Evolutionary conservation across 2,113 vertebrate species (phyloP).

Genomic region (Brachirus orientalis): DNA sequence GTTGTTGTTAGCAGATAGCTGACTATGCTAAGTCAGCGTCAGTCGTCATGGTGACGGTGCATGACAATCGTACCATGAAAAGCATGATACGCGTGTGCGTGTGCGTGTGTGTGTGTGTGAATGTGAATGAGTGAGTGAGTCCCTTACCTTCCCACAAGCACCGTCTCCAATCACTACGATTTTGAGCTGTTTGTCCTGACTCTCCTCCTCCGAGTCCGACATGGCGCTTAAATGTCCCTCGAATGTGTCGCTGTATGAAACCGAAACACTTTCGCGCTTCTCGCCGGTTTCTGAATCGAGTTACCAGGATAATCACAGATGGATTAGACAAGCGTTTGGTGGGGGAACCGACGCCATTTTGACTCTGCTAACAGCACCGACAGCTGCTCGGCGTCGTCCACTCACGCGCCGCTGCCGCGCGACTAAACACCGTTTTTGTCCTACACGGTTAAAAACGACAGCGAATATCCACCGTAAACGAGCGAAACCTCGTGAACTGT

Average conservation of each 20-base stretch:
- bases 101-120: background rate
- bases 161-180: slow-evolving; percentile 95
- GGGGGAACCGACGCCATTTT: slow-evolving; percentile 86
- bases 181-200: slow-evolving; percentile 94
- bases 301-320: slow-evolving; percentile 53
- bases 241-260: background rate
- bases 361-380: slow-evolving; percentile 5
- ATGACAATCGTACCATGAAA: background rate
- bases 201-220: slow-evolving; percentile 98
- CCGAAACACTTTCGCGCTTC: background rate
- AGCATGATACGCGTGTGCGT: background rate
- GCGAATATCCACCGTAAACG: background rate
- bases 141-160: slow-evolving; percentile 96
- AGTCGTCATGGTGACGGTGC: slow-evolving; percentile 67
- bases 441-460: background rate
- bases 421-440: background rate
- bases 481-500: too few relatives aligned
- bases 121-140: background rate
- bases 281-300: background rate
- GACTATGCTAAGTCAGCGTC: slow-evolving; percentile 50
- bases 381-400: slow-evolving; percentile 20
- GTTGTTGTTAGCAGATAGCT: slow-evolving; percentile 40
- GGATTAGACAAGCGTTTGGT: slow-evolving; percentile 68
- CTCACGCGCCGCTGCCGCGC: background rate
- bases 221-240: slow-evolving; percentile 71